Base-by-base conservation (phyloP, 2,888 invertebrate genomes). In the Neoitamus cyanurus region DNA sequence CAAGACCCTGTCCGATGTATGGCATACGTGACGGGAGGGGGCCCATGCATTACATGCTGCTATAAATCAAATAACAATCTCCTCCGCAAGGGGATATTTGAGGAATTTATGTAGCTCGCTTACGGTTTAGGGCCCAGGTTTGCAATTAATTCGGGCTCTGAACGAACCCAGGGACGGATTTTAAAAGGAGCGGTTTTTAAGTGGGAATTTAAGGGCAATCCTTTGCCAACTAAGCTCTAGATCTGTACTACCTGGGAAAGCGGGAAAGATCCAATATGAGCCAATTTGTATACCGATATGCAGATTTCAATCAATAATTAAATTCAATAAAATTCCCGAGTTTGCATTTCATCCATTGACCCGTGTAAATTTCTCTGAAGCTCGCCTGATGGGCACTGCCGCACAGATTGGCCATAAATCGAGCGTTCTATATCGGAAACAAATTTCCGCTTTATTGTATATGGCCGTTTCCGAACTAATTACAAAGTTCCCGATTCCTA, bases 1-100 rank as follows among this genome's bases (percentile, higher is more conserved):
- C 31, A 31, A 20, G 58, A 11, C 58, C 78, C 30, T 46, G 77
- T 3, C 4, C 25, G 7, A 58, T 9, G 58, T 78, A 15, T 30
- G 30, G 20, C 11, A 78, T 46, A 78, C 78, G 78, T 78, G 78
- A 78, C 48, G 28, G n/a, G 13, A n/a, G 25, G 20, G 20, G 9
- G 15, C 58, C 11, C 78, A 30, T 78, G 48, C 78, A 20, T 78
- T 42, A 78, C 48, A 48, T 78, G 48, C 48, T 34, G n/a, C 20
- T 58, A 58, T 58, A 78, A 78, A 78, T 78, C 78, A 78, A 78
- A 78, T 78, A 58, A 78, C 78, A 58, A 78, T 78, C 31, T 78
- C 15, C 78, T 28, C n/a, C 28, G 13, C 11, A 20, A 25, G 75
- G 9, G 5, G 28, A 37, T 37, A 42, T 20, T 42, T 30, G 70